Base-by-base conservation (phyloP, 2,888 invertebrate genomes). In the Thymelicus lineola region DNA sequence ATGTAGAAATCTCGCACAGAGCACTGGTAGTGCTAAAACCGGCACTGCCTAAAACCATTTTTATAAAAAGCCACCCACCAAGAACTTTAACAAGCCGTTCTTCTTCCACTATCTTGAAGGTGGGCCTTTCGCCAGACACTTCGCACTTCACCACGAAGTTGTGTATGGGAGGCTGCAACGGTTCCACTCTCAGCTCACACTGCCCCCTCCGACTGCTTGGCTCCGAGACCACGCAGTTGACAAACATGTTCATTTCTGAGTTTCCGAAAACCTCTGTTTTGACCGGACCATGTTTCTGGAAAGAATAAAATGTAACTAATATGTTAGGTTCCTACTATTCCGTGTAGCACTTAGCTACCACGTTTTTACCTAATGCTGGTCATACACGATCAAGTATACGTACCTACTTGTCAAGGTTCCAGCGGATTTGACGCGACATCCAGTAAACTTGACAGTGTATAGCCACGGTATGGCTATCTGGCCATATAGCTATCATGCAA, bases 51-150 rank as follows among this genome's bases (percentile, higher is more conserved):
- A 28, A 28, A 28, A 28, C 28, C 28, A 3, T 28, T 28, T 28
- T n/a, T 20, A 20, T 10, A 50, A 20, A 50, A 50, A 50, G 4
- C n/a, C n/a, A 50, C 84, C 85, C 73, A 93, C 93, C 88, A 35
- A 85, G 79, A 55, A 83, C 81, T 20, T 80, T 77, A 15, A 91
- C 76, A 9, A 77, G 42, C n/a, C 86, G 75, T 10, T 80, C 80
- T 59, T 82, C 77, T n/a, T 75, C 79, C 1, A 79, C 80, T 6
- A 85, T 82, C 36, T 78, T 77, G 60, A 93, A 93, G 72, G 71
- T 78, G 0, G 93, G 93, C 48, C 89, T 72, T 62, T 93, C 93
- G 0, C 92, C 93, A 0, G 92, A 91, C 1, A 89, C 89, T 59
- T 91, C 91, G 62, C 93, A 93, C 0, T 81, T 75, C 72, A 82